Percentiles rank a stretch among this genome's conserved stretches.
These are phyloP conservation scores for Nannoperca australis DNA, from an alignment of 2,797 vertebrate genomes.

Conservation along the genomic window DNA sequence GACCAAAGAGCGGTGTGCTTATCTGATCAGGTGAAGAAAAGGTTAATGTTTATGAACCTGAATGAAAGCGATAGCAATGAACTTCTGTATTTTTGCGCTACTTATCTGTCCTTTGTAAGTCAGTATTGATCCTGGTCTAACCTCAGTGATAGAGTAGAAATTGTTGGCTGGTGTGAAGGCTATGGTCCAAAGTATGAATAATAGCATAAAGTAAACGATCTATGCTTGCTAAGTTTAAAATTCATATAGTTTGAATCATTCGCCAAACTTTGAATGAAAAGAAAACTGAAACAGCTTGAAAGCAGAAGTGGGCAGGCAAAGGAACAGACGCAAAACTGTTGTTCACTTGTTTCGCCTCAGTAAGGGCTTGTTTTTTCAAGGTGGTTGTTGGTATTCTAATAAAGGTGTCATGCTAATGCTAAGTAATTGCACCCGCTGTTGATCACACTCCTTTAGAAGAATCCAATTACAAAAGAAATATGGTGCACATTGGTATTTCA, in stretches of 20 bases:
- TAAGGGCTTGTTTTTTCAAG: background rate
- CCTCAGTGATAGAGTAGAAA: background rate
- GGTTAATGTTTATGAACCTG: background rate
- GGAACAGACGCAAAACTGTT: background rate
- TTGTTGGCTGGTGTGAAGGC: background rate
- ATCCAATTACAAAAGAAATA: slow-evolving; percentile 47
- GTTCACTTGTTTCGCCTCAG: background rate
- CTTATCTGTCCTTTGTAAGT: no score
- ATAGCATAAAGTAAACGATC: background rate
- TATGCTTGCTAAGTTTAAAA: background rate
- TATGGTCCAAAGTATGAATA: background rate
- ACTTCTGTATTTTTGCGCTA: background rate
- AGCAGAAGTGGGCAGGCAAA: background rate
- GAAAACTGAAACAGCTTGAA: background rate
- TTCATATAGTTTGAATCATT: background rate
- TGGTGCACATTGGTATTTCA: background rate
- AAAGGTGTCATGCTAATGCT: slow-evolving; percentile 11
- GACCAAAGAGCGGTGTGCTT: background rate
- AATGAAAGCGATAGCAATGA: background rate
- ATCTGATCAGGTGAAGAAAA: background rate
- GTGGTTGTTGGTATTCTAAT: slow-evolving; percentile 20
- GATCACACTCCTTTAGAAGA: slow-evolving; percentile 26
- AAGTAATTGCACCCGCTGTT: slow-evolving; percentile 22
- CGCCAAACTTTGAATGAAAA: background rate
- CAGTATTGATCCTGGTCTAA: background rate